These are phyloP conservation scores for Stenichneumon culpator DNA, from an alignment of 2,888 invertebrate species.

Conservation along the genomic window DNA sequence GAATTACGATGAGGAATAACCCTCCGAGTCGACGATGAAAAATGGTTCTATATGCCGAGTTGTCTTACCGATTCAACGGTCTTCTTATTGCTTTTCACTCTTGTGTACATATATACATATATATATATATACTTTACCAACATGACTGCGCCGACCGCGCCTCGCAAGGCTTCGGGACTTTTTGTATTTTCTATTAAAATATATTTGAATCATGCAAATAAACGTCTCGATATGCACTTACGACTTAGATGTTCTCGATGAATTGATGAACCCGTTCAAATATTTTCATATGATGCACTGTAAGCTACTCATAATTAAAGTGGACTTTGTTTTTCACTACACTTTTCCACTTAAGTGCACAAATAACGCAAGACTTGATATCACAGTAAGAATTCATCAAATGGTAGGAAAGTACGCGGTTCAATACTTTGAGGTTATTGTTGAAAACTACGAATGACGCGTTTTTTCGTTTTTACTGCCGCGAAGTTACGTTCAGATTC, in stretches of 20 bases:
- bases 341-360: no score
- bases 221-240: not conserved
- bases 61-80: slow-evolving; percentile 1
- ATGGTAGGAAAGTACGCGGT: not conserved
- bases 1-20: slow-evolving; percentile 31
- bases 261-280: not conserved
- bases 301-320: not conserved
- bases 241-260: not conserved
- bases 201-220: not conserved
- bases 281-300: no score
- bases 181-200: not conserved
- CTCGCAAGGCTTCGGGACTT: not conserved
- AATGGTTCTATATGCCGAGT: slow-evolving; percentile 18
- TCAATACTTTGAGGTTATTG: not conserved
- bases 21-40: slow-evolving; percentile 11
- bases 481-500: no score
- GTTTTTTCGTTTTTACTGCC: not conserved
- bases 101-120: not conserved
- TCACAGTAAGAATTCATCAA: not conserved
- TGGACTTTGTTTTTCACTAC: no score
- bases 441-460: not conserved
- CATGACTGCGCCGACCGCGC: not conserved
- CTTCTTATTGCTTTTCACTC: slow-evolving; percentile 3
- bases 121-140: not conserved
- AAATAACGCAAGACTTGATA: no score